Percentiles rank a stretch among this genome's conserved stretches.
These are phyloP conservation scores for Moxostoma hubbsi DNA, from an alignment of 2,797 vertebrate genomes.

Conservation along the genomic window DNA sequence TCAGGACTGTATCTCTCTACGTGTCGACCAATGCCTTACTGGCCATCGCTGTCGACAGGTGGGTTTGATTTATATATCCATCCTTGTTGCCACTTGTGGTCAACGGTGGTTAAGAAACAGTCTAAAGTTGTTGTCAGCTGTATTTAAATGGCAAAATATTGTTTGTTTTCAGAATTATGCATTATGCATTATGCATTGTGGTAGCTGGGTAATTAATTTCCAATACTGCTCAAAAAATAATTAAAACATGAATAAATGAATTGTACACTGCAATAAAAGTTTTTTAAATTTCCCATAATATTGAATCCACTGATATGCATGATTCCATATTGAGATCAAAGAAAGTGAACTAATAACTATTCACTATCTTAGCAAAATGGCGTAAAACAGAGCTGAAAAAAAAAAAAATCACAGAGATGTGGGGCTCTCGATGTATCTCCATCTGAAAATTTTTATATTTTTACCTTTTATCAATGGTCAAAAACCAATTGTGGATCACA, in stretches of 20 bases:
- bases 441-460: too few relatives aligned
- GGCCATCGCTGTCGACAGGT: slow-evolving; percentile 97
- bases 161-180: neutral
- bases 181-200: slow-evolving; percentile 11
- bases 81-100: neutral
- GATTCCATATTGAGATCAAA: neutral
- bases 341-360: neutral
- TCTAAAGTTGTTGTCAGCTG: neutral
- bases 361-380: too few relatives aligned
- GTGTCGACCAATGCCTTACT: slow-evolving; percentile 96
- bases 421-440: too few relatives aligned
- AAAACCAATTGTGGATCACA: too few relatives aligned
- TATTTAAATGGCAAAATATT: neutral
- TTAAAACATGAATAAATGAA: neutral
- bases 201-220: neutral
- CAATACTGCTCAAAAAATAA: neutral
- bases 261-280: neutral
- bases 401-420: too few relatives aligned
- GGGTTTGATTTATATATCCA: slow-evolving; percentile 52
- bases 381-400: neutral
- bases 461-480: too few relatives aligned
- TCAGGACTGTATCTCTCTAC: slow-evolving; percentile 90
- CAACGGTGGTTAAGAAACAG: slow-evolving; percentile 37
- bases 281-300: neutral
- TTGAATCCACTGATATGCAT: neutral